Evolutionary conservation across 2,797 vertebrate genomes (phyloP), one percentile per base, ranked within the genome.

Genomic region (Alca torda): DNA sequence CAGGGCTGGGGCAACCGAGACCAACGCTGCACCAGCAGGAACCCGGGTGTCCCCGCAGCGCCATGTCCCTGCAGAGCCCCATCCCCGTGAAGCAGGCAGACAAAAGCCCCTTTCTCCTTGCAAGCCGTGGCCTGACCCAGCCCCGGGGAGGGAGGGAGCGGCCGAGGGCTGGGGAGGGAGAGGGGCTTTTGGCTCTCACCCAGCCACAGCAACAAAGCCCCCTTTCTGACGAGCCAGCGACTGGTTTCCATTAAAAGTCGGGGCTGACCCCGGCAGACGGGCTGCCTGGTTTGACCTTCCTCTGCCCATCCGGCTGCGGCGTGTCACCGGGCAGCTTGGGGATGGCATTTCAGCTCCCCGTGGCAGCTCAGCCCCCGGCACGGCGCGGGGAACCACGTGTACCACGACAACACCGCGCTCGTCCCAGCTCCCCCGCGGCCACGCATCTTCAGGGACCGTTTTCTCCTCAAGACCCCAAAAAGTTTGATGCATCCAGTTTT

Each of bases 21-120:
- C 2, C 72, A 16, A 30, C 2, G 0, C 33, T 4, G 14, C n/a
- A 18, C 65, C 48, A 25, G 56, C 9, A 21, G 68, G 57, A 59
- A 39, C 81, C 60, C 7, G 1, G 81, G 48, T 1, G 9, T 63
- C 65, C 30, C 61, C 1, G 2, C 33, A 25, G 67, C 23, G 11
- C n/a, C 16, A 5, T 19, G 41, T 57, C 60, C 50, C 79, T 14
- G 17, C 37, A 54, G 43, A 8, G 2, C 64, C 54, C n/a, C 24
- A 70, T 48, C 51, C 74, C 35, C 50, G 13, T 24, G 2, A 1
- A 24, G 20, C 87, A 35, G 69, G 37, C 87, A 73, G 65, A 96
- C 96, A 96, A 96, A 96, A 90, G 87, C 74, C 59, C 51, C 67
- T 96, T 97, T 96, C 85, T 89, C 69, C 76, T 95, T 23, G 0